Percentiles rank a stretch among this genome's conserved stretches.
Evolutionary conservation across 2,797 vertebrate genomes (phyloP).

Genomic region (Sylvia borin): DNA sequence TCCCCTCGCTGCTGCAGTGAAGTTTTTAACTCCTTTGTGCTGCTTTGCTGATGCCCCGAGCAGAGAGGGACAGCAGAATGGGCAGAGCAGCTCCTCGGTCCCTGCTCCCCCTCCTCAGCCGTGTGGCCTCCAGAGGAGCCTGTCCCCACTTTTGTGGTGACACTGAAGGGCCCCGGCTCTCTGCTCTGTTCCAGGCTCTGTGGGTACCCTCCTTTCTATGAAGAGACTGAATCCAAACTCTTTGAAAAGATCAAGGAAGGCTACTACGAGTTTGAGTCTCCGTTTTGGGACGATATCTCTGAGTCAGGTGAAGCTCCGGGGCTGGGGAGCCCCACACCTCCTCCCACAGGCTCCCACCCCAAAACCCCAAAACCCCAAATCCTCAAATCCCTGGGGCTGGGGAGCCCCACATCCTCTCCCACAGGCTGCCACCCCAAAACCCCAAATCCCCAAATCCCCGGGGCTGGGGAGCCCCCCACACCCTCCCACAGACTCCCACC

Average conservation of each 20-base stretch:
- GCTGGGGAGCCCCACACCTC: rapidly evolving
- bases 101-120: not conserved
- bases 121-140: rapidly evolving
- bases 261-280: conserved; percentile 91
- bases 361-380: too few species aligned
- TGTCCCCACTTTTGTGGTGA: rapidly evolving
- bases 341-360: not conserved
- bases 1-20: not conserved
- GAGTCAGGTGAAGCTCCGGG: conserved; percentile 82
- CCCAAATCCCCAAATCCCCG: too few species aligned
- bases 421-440: too few species aligned
- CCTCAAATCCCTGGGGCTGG: too few species aligned
- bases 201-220: conserved; percentile 95
- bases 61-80: not conserved
- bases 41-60: not conserved
- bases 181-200: conserved; percentile 80
- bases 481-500: not conserved
- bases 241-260: conserved; percentile 94
- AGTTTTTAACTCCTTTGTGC: not conserved
- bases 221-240: conserved; percentile 89
- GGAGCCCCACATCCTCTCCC: too few species aligned
- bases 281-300: conserved; percentile 94
- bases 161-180: not conserved
- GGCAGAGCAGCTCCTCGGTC: not conserved
- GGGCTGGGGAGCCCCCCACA: rapidly evolving